Evolutionary conservation across 1,140 invertebrate genomes (phyloP).

Genomic region (Dendroctonus ponderosae): DNA sequence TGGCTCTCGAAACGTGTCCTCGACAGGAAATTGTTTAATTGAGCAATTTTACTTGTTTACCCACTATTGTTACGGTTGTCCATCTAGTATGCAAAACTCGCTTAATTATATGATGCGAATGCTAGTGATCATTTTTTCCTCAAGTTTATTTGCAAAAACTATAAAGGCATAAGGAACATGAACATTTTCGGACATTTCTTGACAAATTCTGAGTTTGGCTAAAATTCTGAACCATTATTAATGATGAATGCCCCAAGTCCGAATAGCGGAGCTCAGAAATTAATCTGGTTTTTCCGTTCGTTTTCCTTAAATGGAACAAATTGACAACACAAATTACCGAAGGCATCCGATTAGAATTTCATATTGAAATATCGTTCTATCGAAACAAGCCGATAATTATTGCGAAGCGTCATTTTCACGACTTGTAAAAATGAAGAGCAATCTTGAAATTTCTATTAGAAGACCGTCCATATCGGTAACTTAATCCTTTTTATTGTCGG

Average conservation of each 20-base stretch:
- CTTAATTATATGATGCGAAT: too few relatives aligned
- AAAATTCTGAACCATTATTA: too few relatives aligned
- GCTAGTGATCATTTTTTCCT: too few relatives aligned
- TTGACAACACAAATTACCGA: slow-evolving; percentile 15
- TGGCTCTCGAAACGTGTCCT: slow-evolving; percentile 10
- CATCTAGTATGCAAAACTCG: too few relatives aligned
- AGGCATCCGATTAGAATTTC: background rate
- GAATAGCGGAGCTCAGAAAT: too few relatives aligned
- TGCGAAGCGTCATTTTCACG: slow-evolving; percentile 20
- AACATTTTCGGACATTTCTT: too few relatives aligned
- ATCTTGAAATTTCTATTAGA: slow-evolving; percentile 31
- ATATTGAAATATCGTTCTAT: slow-evolving; percentile 7
- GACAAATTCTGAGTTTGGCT: too few relatives aligned
- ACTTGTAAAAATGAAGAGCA: slow-evolving; percentile 17
- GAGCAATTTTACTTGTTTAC: slow-evolving; percentile 8
- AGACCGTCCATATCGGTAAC: slow-evolving; percentile 23
- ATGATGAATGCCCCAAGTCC: too few relatives aligned
- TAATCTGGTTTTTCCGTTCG: too few relatives aligned
- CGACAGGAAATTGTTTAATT: slow-evolving; percentile 24
- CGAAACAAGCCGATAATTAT: slow-evolving; percentile 20
- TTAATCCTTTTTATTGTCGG: slow-evolving; percentile 24
- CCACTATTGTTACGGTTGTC: too few relatives aligned
- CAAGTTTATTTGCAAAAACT: too few relatives aligned
- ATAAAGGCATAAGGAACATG: too few relatives aligned
- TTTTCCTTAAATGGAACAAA: slow-evolving; percentile 12